Evolutionary conservation across 2,797 vertebrate genomes (phyloP).

Genomic region (Chrosomus eos): DNA sequence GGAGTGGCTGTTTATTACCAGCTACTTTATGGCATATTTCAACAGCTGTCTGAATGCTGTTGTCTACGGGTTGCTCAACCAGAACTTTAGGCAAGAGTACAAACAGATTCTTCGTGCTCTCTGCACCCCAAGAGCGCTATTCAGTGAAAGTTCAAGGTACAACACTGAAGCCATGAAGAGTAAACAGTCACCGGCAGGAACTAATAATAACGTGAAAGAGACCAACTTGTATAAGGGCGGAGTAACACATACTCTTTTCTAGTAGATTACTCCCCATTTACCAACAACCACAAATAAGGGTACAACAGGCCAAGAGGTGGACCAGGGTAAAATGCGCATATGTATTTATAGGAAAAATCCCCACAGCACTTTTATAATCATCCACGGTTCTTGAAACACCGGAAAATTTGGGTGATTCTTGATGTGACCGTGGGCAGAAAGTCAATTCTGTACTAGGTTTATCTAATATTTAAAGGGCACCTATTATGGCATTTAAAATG

Average conservation of each 20-base stretch:
- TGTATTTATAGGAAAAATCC: neutral
- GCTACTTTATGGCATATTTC: constrained; percentile 62
- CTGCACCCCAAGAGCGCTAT: constrained; percentile 42
- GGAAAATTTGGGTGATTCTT: neutral
- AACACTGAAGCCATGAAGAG: constrained; percentile 53
- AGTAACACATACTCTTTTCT: constrained; percentile 35
- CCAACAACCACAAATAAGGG: neutral
- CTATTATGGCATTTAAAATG: no score
- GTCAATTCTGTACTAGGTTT: neutral
- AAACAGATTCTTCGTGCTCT: constrained; percentile 54
- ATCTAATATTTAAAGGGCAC: neutral
- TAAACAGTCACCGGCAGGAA: constrained; percentile 50
- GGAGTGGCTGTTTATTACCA: constrained; percentile 57
- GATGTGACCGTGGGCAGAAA: neutral
- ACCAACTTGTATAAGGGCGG: constrained; percentile 31
- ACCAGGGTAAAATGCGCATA: neutral
- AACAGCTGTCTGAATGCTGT: constrained; percentile 62
- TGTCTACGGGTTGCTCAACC: constrained; percentile 57
- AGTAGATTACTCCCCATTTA: neutral
- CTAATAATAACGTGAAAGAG: constrained; percentile 57
- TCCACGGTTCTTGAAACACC: neutral
- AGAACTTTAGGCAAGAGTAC: constrained; percentile 60
- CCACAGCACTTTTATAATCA: neutral
- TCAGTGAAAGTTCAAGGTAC: constrained; percentile 42
- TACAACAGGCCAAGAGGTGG: neutral